Evolutionary conservation across 1,140 invertebrate genomes (phyloP).

Genomic region (Zaprionus ornatus): DNA sequence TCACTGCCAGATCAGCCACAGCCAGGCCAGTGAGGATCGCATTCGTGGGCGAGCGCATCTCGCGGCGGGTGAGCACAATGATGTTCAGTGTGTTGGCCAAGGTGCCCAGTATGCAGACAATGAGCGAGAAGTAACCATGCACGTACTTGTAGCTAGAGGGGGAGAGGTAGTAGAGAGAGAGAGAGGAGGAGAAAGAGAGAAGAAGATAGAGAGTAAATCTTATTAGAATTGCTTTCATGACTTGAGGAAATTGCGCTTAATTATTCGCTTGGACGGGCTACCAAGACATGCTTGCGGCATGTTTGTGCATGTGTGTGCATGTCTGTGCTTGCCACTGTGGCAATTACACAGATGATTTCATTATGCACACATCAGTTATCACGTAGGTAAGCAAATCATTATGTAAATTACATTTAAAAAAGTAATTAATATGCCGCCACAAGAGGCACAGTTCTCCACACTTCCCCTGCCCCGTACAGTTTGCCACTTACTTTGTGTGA

Average conservation of each 20-base stretch:
- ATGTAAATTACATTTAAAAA: slow-evolving; percentile 74
- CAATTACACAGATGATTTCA: slow-evolving; percentile 69
- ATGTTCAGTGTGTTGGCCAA: slow-evolving; percentile 97
- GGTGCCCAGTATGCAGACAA: slow-evolving; percentile 95
- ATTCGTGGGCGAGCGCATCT: slow-evolving; percentile 95
- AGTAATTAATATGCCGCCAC: slow-evolving; percentile 72
- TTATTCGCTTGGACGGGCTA: neutral
- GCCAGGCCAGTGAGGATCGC: slow-evolving; percentile 95
- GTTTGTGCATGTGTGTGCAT: neutral
- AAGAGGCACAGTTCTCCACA: neutral
- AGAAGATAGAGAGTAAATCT: neutral
- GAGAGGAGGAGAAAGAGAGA: neutral
- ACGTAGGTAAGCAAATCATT: slow-evolving; percentile 54
- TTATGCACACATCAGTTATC: slow-evolving; percentile 49
- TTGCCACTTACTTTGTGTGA: slow-evolving; percentile 76
- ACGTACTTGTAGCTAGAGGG: slow-evolving; percentile 68
- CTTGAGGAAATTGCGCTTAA: neutral
- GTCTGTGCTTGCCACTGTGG: slow-evolving; percentile 11
- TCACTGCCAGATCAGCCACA: slow-evolving; percentile 95
- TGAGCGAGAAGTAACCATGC: slow-evolving; percentile 80
- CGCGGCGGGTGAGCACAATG: slow-evolving; percentile 94
- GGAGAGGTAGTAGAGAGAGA: too few relatives aligned
- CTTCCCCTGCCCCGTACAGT: neutral
- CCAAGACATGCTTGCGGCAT: neutral
- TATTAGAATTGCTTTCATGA: neutral